These are phyloP conservation scores for Aurelia sp. DNA, from an alignment of 30 jellyfish, hydroid and myxozoan species.

Conservation along the genomic window DNA sequence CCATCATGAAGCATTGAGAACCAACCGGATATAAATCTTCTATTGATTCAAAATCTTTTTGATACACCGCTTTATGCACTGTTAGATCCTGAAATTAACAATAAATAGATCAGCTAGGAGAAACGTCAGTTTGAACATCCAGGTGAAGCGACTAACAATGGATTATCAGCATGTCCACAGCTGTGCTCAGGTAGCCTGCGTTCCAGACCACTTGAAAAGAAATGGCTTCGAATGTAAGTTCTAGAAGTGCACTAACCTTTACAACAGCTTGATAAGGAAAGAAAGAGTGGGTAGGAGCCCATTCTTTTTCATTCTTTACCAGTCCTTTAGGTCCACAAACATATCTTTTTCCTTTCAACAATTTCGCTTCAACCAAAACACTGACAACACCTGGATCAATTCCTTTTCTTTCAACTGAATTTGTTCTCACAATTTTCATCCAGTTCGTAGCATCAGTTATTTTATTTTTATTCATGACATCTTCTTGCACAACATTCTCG, in stretches of 20 bases:
- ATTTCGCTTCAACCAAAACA: conserved; percentile 87
- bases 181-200: no score
- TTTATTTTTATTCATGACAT: conserved; percentile 31
- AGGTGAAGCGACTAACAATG: no score
- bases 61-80: conserved; percentile 42
- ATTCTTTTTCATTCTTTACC: conserved; percentile 77
- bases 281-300: conserved; percentile 69
- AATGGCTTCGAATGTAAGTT: no score
- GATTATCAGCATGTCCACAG: not conserved
- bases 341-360: conserved; percentile 83
- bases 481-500: conserved; percentile 36
- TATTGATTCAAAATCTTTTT: conserved; percentile 45
- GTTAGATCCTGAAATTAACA: conserved; percentile 34
- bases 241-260: conserved; percentile 48
- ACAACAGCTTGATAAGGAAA: conserved; percentile 80
- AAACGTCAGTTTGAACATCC: no score
- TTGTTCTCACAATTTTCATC: conserved; percentile 50
- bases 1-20: conserved; percentile 91
- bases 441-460: conserved; percentile 23
- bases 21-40: conserved; percentile 64
- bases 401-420: conserved; percentile 67
- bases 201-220: no score
- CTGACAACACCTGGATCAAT: conserved; percentile 83
- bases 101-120: no score
- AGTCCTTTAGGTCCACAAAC: conserved; percentile 71